Base-by-base conservation (phyloP, 2,797 vertebrate species). In the Clarias pachynema region DNA sequence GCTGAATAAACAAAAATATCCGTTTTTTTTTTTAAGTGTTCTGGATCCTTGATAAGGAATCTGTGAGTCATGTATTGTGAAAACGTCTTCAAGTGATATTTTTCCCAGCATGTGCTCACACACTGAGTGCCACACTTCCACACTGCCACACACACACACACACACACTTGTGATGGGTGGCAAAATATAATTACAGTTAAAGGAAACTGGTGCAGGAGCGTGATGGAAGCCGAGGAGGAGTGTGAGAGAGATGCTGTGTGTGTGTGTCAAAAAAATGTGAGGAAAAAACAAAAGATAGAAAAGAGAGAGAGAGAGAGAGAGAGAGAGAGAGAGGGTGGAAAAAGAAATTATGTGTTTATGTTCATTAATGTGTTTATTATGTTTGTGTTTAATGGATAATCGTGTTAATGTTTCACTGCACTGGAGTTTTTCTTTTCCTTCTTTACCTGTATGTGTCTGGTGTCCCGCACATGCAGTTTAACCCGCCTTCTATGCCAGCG, bases 161-260 rank as follows among this genome's bases (percentile, higher is more conserved):
- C 49, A 22, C 26, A 7, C 34, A 56, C 26, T 31, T 49, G 69
- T 40, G 72, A 12, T 65, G 79, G 83, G 77, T 60, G 75, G 82
- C 59, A 26, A 79, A 86, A 49, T 85, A 68, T 73, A 79, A 84
- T 83, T 83, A 80, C 72, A 84, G 84, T 49, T 10, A 49, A 84
- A 86, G 66, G 80, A 86, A 88, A 87, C 69, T 82, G 84, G 87
- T 74, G 70, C 87, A 86, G 75, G 77, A 68, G 68, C 70, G 24
- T 49, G 74, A 72, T 16, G 34, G 24, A 72, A 31, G 63, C 15
- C 8, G 24, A 44, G 68, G 40, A 53, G 9, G 53, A 84, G 62
- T 49, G 53, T 74, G 44, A 86, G 59, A 40, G 75, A 81, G 53
- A 86, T 62, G 16, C 44, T 66, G 24, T 66, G 22, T 85, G 84